Evolutionary conservation across 2,113 vertebrate species (phyloP).

Genomic region (Poicephalus meyeri): DNA sequence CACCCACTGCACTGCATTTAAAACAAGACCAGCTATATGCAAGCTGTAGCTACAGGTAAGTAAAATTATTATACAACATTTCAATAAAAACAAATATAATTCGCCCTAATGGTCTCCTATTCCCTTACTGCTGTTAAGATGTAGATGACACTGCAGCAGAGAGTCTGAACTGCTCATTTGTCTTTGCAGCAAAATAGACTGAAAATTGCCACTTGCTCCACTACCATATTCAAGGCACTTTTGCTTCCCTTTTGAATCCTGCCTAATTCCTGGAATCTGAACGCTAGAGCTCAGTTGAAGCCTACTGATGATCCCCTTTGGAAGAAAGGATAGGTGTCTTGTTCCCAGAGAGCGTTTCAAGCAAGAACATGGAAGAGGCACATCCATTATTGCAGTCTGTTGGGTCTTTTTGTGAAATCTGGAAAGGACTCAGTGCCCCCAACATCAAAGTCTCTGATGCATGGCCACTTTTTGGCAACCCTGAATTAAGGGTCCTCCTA

Average conservation of each 20-base stretch:
- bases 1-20: not conserved
- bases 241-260: not conserved
- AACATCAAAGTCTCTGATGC: not conserved
- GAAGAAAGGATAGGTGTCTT: not conserved
- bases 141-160: not conserved
- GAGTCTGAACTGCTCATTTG: not conserved
- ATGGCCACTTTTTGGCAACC: not conserved
- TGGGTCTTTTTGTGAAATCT: not conserved
- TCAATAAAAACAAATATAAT: conserved; percentile 33
- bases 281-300: not conserved
- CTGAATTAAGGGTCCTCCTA: not conserved
- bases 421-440: not conserved
- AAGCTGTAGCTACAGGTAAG: not conserved
- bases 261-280: fast-evolving
- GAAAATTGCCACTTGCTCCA: not conserved
- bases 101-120: not conserved
- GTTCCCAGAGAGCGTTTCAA: not conserved
- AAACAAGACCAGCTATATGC: not conserved
- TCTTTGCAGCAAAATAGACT: not conserved
- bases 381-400: not conserved
- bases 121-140: not conserved
- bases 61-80: conserved; percentile 5
- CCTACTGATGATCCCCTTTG: not conserved
- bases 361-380: fast-evolving
- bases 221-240: not conserved